Evolutionary conservation across 2,797 vertebrate species (phyloP).

Genomic region (Chiroxiphia lanceolata): DNA sequence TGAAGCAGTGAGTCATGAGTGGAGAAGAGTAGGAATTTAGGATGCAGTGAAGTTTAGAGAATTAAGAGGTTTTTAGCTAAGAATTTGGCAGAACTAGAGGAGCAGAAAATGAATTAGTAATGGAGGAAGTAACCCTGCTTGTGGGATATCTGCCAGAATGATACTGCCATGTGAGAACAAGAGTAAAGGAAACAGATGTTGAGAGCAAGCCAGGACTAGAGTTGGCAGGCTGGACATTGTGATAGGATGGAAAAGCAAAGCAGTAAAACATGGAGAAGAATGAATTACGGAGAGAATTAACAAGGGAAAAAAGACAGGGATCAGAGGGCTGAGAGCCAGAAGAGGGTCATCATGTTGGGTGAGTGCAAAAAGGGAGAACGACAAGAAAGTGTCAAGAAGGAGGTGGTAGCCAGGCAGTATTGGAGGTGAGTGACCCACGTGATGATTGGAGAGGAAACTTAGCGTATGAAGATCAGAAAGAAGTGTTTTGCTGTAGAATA

Average conservation of each 20-base stretch:
- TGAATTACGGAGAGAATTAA: not conserved
- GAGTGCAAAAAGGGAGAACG: not conserved
- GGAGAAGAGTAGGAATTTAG: not conserved
- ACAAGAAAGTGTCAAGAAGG: not conserved
- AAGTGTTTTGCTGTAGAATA: not conserved
- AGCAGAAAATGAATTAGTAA: constrained; percentile 54
- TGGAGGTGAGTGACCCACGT: not conserved
- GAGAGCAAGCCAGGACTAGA: not conserved
- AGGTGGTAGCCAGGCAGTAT: not conserved
- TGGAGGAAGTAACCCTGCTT: constrained; percentile 36
- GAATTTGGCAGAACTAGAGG: constrained; percentile 9
- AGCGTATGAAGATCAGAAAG: not conserved
- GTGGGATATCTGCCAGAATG: constrained; percentile 2
- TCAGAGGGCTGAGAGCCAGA: not conserved
- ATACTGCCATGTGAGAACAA: not conserved
- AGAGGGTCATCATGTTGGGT: not conserved
- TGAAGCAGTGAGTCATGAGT: constrained; percentile 15
- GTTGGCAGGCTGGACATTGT: not conserved
- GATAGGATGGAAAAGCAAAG: not conserved
- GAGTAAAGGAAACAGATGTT: constrained; percentile 32
- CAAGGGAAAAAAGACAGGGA: not conserved
- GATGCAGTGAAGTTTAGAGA: not conserved
- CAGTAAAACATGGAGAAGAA: not conserved
- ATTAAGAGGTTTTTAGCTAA: not conserved
- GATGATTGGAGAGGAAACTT: not conserved